Conservation (phyloP, 2,888 invertebrate genomes). For the Buathra laborator region DNA sequence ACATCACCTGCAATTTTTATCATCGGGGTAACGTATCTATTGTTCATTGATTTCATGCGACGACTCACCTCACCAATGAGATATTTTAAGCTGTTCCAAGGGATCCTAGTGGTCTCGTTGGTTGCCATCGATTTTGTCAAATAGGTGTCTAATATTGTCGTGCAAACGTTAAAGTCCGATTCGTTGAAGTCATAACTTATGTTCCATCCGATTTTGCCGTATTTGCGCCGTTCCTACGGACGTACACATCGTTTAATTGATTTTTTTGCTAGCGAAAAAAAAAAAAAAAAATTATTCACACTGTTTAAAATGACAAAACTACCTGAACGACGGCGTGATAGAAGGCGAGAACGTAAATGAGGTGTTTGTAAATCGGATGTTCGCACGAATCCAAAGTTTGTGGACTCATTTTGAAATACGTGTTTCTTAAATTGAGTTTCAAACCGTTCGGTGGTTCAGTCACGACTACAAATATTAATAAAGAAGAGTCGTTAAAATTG, state of each 20-base stretch:
- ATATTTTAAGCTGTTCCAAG: slow-evolving; percentile 97
- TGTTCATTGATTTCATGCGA: neutral
- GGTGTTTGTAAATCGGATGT: slow-evolving; percentile 92
- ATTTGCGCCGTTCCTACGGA: slow-evolving; percentile 93
- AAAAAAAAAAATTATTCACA: slow-evolving; percentile 5
- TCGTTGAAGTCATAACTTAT: slow-evolving; percentile 97
- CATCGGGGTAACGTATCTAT: slow-evolving; percentile 9
- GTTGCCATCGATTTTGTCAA: slow-evolving; percentile 89
- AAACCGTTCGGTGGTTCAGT: slow-evolving; percentile 97
- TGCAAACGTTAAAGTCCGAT: slow-evolving; percentile 96
- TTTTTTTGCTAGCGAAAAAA: slow-evolving; percentile 13
- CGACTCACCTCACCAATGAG: slow-evolving; percentile 93
- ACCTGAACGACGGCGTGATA: slow-evolving; percentile 97
- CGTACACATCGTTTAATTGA: neutral
- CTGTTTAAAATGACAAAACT: slow-evolving; percentile 43
- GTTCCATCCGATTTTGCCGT: slow-evolving; percentile 98
- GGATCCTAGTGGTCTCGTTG: slow-evolving; percentile 88
- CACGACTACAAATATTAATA: slow-evolving; percentile 89
- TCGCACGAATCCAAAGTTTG: slow-evolving; percentile 90
- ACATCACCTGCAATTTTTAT: slow-evolving; percentile 91
- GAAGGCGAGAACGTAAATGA: slow-evolving; percentile 95
- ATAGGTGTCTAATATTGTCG: slow-evolving; percentile 94
- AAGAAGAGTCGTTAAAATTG: neutral
- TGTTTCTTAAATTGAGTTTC: slow-evolving; percentile 94
- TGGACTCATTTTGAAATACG: slow-evolving; percentile 94